phyloP scores from a whole-genome alignment of 2,888 invertebrate species.

The Drosophila gaucha region DNA sequence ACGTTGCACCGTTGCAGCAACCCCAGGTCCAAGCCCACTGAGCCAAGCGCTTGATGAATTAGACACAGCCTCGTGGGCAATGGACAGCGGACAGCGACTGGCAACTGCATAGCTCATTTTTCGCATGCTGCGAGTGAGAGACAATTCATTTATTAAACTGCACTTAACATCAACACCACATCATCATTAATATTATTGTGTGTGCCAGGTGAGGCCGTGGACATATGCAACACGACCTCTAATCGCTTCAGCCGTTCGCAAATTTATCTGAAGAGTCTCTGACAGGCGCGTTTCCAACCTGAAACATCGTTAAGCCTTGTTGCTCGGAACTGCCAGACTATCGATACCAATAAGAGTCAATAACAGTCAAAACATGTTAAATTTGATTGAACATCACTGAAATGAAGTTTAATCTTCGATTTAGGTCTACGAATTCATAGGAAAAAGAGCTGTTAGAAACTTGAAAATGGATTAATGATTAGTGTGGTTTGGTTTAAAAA shows the following conservation, averaged over 20 bases:
- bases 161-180: conserved; percentile 84
- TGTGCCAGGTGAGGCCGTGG: conserved; percentile 23
- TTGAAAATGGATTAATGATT: conserved; percentile 14
- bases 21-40: conserved; percentile 37
- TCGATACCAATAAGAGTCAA: neutral
- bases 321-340: neutral
- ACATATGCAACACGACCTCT: conserved; percentile 37
- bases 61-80: conserved; percentile 58
- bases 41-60: conserved; percentile 67
- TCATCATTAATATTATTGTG: conserved; percentile 78
- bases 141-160: conserved; percentile 84
- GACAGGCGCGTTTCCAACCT: conserved; percentile 24
- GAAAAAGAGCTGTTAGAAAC: neutral
- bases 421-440: neutral
- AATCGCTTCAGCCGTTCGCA: conserved; percentile 22
- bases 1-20: conserved; percentile 18
- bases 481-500: conserved; percentile 13
- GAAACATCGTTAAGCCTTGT: neutral
- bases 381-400: neutral
- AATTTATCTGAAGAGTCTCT: conserved; percentile 25
- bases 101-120: conserved; percentile 55
- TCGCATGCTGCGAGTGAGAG: conserved; percentile 51
- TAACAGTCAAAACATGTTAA: neutral
- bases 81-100: conserved; percentile 25
- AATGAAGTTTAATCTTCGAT: too few species aligned